A percentile compares a stretch with the other conserved stretches of the same genome.
Evolutionary conservation across 2,113 vertebrate genomes (phyloP).

Genomic region (Chamaea fasciata): DNA sequence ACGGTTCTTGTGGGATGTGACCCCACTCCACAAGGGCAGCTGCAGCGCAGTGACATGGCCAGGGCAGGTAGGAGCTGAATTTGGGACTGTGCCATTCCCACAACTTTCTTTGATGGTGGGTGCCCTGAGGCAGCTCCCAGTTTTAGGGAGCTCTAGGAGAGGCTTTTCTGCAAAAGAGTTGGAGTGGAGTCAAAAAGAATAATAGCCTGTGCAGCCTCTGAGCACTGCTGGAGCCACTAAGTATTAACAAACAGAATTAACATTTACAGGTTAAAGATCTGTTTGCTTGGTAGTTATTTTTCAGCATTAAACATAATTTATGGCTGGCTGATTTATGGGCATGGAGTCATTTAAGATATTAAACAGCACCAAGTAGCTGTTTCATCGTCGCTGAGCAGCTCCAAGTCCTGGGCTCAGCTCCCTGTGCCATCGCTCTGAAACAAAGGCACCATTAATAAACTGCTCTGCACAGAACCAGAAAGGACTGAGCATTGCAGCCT

Average conservation of each 20-base stretch:
- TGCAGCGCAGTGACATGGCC: neutral
- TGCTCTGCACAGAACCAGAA: neutral
- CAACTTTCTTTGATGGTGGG: neutral
- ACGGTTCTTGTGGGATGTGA: rapidly evolving
- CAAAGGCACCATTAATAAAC: slow-evolving; percentile 56
- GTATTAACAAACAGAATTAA: slow-evolving; percentile 57
- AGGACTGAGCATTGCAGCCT: slow-evolving; percentile 1
- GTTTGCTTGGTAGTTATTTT: slow-evolving; percentile 48
- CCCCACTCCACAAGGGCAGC: neutral
- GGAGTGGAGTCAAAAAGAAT: slow-evolving; percentile 6
- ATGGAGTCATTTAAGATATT: slow-evolving; percentile 30
- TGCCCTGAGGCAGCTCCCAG: neutral
- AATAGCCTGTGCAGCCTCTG: neutral
- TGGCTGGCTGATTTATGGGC: slow-evolving; percentile 16
- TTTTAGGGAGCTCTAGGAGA: neutral
- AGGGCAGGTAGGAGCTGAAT: neutral
- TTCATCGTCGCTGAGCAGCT: slow-evolving; percentile 28
- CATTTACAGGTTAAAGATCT: slow-evolving; percentile 57
- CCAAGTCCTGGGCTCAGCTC: neutral
- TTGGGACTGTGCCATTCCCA: neutral
- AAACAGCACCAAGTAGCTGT: slow-evolving; percentile 9
- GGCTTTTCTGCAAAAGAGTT: neutral
- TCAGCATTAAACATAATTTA: slow-evolving; percentile 45
- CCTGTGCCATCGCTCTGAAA: slow-evolving; percentile 13
- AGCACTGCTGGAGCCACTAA: slow-evolving; percentile 5